Conservation (phyloP, 92 coral and sea anemone species). For the Scolanthus callimorphus region DNA sequence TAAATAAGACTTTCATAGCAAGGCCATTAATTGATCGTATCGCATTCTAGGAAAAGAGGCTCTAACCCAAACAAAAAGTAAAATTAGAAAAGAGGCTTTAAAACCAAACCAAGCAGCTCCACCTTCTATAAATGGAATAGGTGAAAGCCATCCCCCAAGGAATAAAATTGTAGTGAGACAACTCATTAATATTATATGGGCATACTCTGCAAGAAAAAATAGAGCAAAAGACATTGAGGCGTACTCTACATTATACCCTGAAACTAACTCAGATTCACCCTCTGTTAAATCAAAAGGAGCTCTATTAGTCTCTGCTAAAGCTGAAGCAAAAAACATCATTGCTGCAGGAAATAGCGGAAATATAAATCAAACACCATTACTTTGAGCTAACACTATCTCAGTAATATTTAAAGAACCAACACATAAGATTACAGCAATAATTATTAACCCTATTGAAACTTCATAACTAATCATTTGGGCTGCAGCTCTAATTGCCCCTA, state of each 20-base stretch:
- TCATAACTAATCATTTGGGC: constrained; percentile 87
- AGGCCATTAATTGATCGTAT: constrained; percentile 76
- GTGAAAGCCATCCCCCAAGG: constrained; percentile 63
- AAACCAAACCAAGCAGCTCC: constrained; percentile 71
- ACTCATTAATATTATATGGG: constrained; percentile 70
- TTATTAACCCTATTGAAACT: constrained; percentile 66
- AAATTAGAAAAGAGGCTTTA: constrained; percentile 64
- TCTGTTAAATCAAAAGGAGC: constrained; percentile 85
- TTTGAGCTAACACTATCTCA: constrained; percentile 76
- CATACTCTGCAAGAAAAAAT: constrained; percentile 73
- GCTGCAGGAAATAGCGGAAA: constrained; percentile 82
- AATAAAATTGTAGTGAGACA: constrained; percentile 72
- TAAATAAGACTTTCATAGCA: constrained; percentile 76
- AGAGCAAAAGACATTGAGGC: constrained; percentile 75
- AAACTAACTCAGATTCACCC: constrained; percentile 81
- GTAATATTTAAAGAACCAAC: constrained; percentile 72
- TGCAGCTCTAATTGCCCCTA: constrained; percentile 72
- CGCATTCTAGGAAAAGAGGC: constrained; percentile 82
- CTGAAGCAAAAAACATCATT: constrained; percentile 76
- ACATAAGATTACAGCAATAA: constrained; percentile 66
- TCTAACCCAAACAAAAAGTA: constrained; percentile 69
- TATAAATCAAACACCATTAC: constrained; percentile 61
- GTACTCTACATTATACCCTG: constrained; percentile 79
- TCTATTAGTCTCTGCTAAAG: constrained; percentile 78
- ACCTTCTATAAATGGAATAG: constrained; percentile 47